These are phyloP conservation scores for Zaprionus obscuricornis DNA, from an alignment of 2,888 invertebrate species.

Conservation along the genomic window DNA sequence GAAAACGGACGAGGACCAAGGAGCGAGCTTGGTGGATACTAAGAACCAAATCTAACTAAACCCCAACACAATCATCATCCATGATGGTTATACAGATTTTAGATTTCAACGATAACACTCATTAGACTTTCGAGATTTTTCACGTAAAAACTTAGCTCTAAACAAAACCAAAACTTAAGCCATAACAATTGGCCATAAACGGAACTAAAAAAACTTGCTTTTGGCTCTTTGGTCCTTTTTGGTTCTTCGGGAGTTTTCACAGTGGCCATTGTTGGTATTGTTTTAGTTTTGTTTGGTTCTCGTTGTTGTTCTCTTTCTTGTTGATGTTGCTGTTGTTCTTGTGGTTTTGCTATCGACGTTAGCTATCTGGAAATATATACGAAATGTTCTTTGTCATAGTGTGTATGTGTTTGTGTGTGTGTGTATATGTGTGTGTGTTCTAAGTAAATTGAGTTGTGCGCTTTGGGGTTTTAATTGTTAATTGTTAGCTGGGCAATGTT, in stretches of 20 bases:
- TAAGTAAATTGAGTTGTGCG: conserved; percentile 75
- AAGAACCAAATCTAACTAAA: conserved; percentile 12
- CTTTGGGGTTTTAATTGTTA: conserved; percentile 78
- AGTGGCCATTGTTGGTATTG: conserved; percentile 48
- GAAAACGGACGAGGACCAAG: too few species aligned
- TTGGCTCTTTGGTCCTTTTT: conserved; percentile 30
- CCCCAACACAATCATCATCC: conserved; percentile 11
- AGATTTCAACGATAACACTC: conserved; percentile 67
- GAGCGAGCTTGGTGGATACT: neutral
- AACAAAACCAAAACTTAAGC: conserved; percentile 45
- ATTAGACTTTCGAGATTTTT: conserved; percentile 68
- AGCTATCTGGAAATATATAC: conserved; percentile 60
- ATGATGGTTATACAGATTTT: conserved; percentile 28
- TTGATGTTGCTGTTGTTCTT: conserved; percentile 41
- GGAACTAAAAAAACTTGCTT: conserved; percentile 41
- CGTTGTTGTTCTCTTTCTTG: conserved; percentile 17
- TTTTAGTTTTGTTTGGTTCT: too few species aligned
- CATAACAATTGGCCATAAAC: conserved; percentile 68
- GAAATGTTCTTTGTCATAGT: conserved; percentile 45
- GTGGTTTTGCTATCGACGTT: conserved; percentile 49
- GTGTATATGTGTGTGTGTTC: conserved; percentile 27
- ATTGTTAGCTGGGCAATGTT: conserved; percentile 66
- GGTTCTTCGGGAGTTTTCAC: conserved; percentile 40
- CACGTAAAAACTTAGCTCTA: too few species aligned
- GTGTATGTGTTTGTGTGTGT: conserved; percentile 10